Evolutionary conservation across 2,888 invertebrate genomes (phyloP).

Genomic region (Standfussiana lucernea): DNA sequence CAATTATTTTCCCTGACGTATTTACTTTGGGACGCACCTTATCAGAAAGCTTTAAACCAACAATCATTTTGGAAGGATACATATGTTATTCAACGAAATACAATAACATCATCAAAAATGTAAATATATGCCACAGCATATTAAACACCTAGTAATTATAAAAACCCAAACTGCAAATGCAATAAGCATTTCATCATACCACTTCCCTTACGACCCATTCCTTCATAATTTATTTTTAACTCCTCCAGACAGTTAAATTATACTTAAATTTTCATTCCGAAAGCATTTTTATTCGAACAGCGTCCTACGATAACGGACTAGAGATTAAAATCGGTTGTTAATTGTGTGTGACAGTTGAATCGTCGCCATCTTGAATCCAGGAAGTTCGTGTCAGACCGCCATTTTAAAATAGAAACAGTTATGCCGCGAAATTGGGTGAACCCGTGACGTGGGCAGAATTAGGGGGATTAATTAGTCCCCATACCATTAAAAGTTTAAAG

Average conservation of each 20-base stretch:
- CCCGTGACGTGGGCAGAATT: conserved; percentile 65
- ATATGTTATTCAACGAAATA: not conserved
- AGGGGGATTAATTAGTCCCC: conserved; percentile 64
- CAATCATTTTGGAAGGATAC: not conserved
- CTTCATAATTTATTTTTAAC: conserved; percentile 64
- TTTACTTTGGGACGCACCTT: no score
- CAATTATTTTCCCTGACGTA: no score
- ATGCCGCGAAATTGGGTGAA: conserved; percentile 84
- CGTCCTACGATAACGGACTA: conserved; percentile 68
- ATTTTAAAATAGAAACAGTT: conserved; percentile 83
- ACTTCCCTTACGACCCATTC: conserved; percentile 42
- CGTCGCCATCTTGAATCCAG: conserved; percentile 80
- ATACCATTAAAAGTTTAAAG: conserved; percentile 30
- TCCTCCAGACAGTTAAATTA: conserved; percentile 67
- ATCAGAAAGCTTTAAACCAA: no score
- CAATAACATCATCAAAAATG: conserved; percentile 5
- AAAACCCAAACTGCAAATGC: conserved; percentile 51
- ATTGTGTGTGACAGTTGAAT: conserved; percentile 71
- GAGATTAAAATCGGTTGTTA: conserved; percentile 72
- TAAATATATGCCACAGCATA: conserved; percentile 5
- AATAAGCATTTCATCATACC: conserved; percentile 55
- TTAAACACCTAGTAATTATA: conserved; percentile 44
- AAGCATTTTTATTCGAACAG: conserved; percentile 65
- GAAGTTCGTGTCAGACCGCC: conserved; percentile 81
- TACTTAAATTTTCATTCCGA: conserved; percentile 66